phyloP scores from a whole-genome alignment of 1,140 invertebrate species.

The Pseudomyrmex flavicornis region DNA sequence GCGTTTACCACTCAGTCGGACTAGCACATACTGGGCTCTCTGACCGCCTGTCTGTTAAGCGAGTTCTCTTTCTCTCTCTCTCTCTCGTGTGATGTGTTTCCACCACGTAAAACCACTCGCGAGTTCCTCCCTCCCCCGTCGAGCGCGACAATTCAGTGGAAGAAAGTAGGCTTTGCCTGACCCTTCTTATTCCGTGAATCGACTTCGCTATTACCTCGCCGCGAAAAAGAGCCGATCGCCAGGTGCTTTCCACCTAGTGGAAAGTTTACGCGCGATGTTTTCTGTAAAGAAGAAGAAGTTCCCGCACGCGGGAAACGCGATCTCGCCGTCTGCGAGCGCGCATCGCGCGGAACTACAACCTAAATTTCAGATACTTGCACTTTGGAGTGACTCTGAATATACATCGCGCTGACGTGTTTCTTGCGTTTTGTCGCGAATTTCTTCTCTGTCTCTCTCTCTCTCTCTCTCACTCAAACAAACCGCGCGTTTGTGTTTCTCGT shows the following conservation, averaged over 20 bases:
- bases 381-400: neutral
- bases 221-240: slow-evolving; percentile 57
- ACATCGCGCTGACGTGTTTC: too few relatives aligned
- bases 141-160: slow-evolving; percentile 65
- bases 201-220: slow-evolving; percentile 71
- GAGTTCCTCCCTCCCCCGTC: slow-evolving; percentile 19
- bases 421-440: neutral
- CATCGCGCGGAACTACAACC: slow-evolving; percentile 38
- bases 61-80: slow-evolving; percentile 39
- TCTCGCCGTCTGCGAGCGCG: slow-evolving; percentile 41
- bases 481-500: neutral
- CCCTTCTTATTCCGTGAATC: slow-evolving; percentile 72
- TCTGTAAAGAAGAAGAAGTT: neutral
- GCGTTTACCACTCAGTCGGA: slow-evolving; percentile 51
- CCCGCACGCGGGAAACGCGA: slow-evolving; percentile 34
- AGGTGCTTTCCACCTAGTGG: slow-evolving; percentile 68
- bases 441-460: neutral
- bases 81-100: slow-evolving; percentile 10
- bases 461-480: neutral
- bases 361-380: slow-evolving; percentile 15
- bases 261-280: slow-evolving; percentile 66
- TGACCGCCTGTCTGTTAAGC: slow-evolving; percentile 11
- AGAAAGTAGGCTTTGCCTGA: slow-evolving; percentile 78
- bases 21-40: slow-evolving; percentile 64
- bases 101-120: slow-evolving; percentile 23